A percentile compares a stretch with the other conserved stretches of the same genome.
These are phyloP conservation scores for Heliconius aoede DNA, from an alignment of 2,888 invertebrate genomes.

Conservation along the genomic window DNA sequence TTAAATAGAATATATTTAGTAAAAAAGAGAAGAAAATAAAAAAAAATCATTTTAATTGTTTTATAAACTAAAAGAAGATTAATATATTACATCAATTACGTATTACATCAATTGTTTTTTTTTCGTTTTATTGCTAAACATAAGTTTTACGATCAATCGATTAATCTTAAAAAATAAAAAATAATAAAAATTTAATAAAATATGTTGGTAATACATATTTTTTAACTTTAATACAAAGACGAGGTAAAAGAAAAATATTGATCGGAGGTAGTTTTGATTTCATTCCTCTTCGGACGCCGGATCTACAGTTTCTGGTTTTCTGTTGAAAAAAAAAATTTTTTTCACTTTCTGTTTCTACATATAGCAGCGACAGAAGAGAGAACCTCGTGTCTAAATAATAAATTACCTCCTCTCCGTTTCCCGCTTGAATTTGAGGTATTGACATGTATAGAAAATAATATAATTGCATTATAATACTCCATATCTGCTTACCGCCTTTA, in stretches of 20 bases:
- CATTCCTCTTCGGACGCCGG: slow-evolving; percentile 21
- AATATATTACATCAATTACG: neutral
- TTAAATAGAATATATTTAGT: neutral
- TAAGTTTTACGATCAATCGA: neutral
- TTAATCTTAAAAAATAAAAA: too few species aligned
- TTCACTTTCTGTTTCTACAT: neutral
- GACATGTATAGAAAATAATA: neutral
- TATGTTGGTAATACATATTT: neutral
- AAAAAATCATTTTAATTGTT: neutral
- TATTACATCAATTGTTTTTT: neutral
- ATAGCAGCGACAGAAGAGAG: neutral
- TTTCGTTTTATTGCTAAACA: neutral
- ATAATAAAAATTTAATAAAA: too few species aligned
- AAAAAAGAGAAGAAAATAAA: neutral
- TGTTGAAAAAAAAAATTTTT: slow-evolving; percentile 13
- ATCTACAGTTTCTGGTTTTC: slow-evolving; percentile 25
- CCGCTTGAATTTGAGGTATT: neutral
- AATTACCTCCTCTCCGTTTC: too few species aligned
- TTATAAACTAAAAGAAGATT: neutral
- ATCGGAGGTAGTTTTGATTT: neutral
- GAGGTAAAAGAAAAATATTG: neutral
- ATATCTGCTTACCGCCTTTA: too few species aligned
- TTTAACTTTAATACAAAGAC: neutral
- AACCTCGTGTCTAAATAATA: neutral
- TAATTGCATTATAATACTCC: neutral